A percentile compares a stretch with the other conserved stretches of the same genome.
These are phyloP conservation scores for Ceratoteleas bidentatus DNA, from an alignment of 1,140 invertebrate species.

Conservation along the genomic window DNA sequence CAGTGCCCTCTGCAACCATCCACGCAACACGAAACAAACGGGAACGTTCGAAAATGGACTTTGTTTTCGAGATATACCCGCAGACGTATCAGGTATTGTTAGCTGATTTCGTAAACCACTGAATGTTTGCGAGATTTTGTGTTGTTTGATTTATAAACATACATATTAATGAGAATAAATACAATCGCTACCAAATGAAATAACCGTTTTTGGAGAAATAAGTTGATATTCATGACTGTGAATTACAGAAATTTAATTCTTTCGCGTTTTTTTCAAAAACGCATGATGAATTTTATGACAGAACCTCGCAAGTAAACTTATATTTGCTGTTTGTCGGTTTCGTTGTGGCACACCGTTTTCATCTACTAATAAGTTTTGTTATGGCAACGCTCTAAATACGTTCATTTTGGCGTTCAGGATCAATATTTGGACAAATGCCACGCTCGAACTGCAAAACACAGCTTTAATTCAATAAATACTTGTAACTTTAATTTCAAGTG, in stretches of 20 bases:
- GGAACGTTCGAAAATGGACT: not conserved
- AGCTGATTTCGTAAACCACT: not conserved
- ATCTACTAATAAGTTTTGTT: conserved; percentile 33
- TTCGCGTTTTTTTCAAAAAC: conserved; percentile 11
- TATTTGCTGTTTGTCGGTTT: conserved; percentile 28
- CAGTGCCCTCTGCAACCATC: not conserved
- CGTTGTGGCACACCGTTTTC: conserved; percentile 11
- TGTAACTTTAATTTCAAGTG: not conserved
- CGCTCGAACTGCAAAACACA: not conserved
- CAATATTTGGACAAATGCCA: conserved; percentile 10
- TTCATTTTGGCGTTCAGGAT: conserved; percentile 8
- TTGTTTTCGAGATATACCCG: not conserved
- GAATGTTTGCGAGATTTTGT: too few relatives aligned
- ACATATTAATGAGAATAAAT: not conserved
- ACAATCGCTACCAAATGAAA: not conserved
- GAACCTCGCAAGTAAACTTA: conserved; percentile 6
- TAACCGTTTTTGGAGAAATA: conserved; percentile 1
- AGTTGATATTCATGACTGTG: conserved; percentile 17
- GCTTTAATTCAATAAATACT: too few relatives aligned
- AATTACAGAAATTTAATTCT: conserved; percentile 27
- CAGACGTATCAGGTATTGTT: not conserved
- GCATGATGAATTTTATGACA: conserved; percentile 22
- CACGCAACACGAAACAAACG: too few relatives aligned
- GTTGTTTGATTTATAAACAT: not conserved
- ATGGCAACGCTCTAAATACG: conserved; percentile 10